phyloP scores from a whole-genome alignment of 2,888 invertebrate genomes.

The Oxytorus armatus region DNA sequence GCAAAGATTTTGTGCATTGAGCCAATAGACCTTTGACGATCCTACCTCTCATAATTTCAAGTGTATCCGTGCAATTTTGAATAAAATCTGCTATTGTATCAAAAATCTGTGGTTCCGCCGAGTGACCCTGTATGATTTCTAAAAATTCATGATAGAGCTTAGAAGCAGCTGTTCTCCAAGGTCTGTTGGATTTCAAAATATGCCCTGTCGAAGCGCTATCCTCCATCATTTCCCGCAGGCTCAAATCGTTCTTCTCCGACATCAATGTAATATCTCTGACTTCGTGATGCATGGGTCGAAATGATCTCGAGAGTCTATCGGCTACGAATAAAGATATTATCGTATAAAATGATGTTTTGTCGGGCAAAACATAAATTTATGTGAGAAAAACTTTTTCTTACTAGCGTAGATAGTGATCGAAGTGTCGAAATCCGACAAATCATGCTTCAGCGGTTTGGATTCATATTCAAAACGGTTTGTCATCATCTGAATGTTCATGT shows the following conservation, averaged over 20 bases:
- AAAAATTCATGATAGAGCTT: constrained; percentile 81
- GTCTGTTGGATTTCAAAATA: constrained; percentile 79
- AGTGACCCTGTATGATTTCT: constrained; percentile 79
- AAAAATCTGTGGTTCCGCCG: constrained; percentile 85
- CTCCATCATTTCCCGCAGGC: constrained; percentile 81
- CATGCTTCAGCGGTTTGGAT: constrained; percentile 63
- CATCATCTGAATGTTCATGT: constrained; percentile 58
- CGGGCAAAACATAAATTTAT: background rate
- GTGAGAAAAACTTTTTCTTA: constrained; percentile 15
- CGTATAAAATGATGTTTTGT: background rate
- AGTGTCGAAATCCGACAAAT: constrained; percentile 69
- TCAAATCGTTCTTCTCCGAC: constrained; percentile 75
- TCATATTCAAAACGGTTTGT: constrained; percentile 59
- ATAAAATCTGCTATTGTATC: constrained; percentile 88
- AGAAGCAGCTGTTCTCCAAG: constrained; percentile 78
- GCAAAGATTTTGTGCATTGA: background rate
- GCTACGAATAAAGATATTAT: constrained; percentile 27
- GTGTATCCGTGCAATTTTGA: constrained; percentile 87
- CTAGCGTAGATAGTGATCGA: constrained; percentile 72
- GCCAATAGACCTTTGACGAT: too few species aligned
- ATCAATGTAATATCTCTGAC: constrained; percentile 74
- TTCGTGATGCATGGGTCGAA: constrained; percentile 72
- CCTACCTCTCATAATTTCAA: constrained; percentile 84
- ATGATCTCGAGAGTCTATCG: constrained; percentile 50
- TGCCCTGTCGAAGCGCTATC: constrained; percentile 79